Evolutionary conservation across 1,140 invertebrate genomes (phyloP), one percentile per base, ranked within the genome.

Genomic region (Zophobas atratus): DNA sequence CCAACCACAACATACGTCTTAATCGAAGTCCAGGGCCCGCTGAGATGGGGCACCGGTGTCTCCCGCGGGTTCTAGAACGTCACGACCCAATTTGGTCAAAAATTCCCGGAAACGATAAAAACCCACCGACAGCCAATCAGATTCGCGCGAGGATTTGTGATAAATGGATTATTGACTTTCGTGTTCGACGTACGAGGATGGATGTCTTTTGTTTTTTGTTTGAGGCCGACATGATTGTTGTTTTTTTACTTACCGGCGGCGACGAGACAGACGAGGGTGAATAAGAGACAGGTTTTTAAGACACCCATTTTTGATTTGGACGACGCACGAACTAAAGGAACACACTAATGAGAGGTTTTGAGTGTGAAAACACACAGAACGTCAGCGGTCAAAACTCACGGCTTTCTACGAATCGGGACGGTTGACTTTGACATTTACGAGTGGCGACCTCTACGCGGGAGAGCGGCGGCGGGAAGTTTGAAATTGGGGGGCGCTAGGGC

Each of bases 191-290:
- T 35, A 1, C 32, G 56, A 55, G 1, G 35, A 20, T 34, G 35
- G 35, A 55, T 8, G 56, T 6, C 6, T 36, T n/a, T 35, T 33
- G 4, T 36, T 57, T 32, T 60, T 60, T 8, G 56, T 46, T 46
- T 46, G 56, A 33, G 56, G 56, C 35, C 56, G 8, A 60, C 35
- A 60, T 60, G 56, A 60, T 60, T 36, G 56, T 36, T 39, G 2
- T 60, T 60, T 39, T 6, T 60, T n/a, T 6, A 60, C 56, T 60
- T 39, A 60, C 56, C 56, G n/a, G 34, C 56, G 8, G 38, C 34
- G 35, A 36, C 56, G 0, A 60, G 1, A 39, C 56, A 60, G 4
- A 35, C 6, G 5, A 60, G 2, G 2, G 56, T n/a, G 3, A 39
- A 2, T n/a, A 60, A 60, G 35, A 60, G 3, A 36, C 35, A 2